These are phyloP conservation scores for Monoplex corrugatus DNA, from an alignment of 2,888 invertebrate genomes.

Conservation along the genomic window DNA sequence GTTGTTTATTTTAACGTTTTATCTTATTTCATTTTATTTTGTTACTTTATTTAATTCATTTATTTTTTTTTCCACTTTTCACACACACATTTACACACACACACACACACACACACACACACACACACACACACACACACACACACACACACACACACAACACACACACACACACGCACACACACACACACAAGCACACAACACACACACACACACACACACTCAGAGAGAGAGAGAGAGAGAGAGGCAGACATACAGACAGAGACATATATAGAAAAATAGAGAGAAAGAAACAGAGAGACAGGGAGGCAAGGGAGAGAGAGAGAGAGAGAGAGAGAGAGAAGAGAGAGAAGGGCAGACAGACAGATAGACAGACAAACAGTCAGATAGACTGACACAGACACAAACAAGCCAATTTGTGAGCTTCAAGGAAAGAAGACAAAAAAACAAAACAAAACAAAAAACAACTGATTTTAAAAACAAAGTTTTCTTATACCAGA, in stretches of 20 bases:
- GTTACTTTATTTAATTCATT: no score
- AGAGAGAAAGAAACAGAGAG: neutral
- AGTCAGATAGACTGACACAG: neutral
- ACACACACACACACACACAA: neutral
- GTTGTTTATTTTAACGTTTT: no score
- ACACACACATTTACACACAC: neutral
- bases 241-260: conserved; percentile 1
- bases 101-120: neutral
- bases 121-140: neutral
- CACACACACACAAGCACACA: neutral
- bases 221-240: neutral
- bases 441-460: no score
- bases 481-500: no score
- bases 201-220: neutral
- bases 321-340: neutral
- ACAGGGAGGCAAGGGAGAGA: neutral
- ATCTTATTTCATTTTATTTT: no score
- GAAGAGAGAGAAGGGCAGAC: neutral
- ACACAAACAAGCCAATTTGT: no score
- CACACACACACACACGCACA: neutral
- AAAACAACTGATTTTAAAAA: no score
- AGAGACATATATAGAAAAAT: neutral
- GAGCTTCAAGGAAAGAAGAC: neutral
- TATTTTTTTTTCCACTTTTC: no score
- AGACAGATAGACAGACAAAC: neutral